These are phyloP conservation scores for Arothron firmamentum DNA, from an alignment of 2,113 vertebrate genomes.

Conservation along the genomic window DNA sequence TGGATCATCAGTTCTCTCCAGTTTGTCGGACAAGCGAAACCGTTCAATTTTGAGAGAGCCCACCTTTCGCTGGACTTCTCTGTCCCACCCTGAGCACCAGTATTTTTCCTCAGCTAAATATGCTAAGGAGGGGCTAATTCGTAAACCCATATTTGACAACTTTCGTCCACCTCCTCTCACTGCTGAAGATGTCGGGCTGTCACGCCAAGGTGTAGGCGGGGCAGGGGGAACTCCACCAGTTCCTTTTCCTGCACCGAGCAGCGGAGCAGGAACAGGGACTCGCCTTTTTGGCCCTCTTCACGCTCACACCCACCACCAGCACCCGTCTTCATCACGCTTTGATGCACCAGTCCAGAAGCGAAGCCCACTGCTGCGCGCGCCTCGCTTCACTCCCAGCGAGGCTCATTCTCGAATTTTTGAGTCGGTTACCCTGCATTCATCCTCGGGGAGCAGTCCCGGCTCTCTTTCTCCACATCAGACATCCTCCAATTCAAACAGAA, in stretches of 20 bases:
- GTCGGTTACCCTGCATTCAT: constrained; percentile 85
- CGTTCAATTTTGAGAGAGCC: constrained; percentile 91
- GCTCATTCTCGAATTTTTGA: constrained; percentile 97
- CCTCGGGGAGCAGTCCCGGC: constrained; percentile 75
- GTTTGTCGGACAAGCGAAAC: constrained; percentile 87
- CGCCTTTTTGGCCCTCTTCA: constrained; percentile 86
- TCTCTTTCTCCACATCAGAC: constrained; percentile 77
- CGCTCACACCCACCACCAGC: constrained; percentile 71
- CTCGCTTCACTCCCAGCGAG: constrained; percentile 93
- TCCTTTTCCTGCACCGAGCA: constrained; percentile 71
- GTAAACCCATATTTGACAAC: constrained; percentile 97
- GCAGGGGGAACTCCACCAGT: constrained; percentile 64
- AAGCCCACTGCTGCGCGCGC: constrained; percentile 88
- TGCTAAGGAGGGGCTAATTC: constrained; percentile 98
- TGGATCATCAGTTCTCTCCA: constrained; percentile 74
- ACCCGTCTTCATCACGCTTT: constrained; percentile 78
- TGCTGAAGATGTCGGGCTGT: constrained; percentile 89
- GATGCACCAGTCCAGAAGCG: constrained; percentile 86
- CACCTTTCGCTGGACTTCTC: constrained; percentile 93
- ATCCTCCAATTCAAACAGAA: constrained; percentile 69
- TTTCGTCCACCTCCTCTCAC: constrained; percentile 96
- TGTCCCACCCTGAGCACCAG: constrained; percentile 85
- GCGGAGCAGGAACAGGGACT: constrained; percentile 69
- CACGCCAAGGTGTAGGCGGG: constrained; percentile 70
- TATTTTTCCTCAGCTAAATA: constrained; percentile 99